Conservation (phyloP, 2,888 invertebrate genomes). For the Bimastos eiseni region DNA sequence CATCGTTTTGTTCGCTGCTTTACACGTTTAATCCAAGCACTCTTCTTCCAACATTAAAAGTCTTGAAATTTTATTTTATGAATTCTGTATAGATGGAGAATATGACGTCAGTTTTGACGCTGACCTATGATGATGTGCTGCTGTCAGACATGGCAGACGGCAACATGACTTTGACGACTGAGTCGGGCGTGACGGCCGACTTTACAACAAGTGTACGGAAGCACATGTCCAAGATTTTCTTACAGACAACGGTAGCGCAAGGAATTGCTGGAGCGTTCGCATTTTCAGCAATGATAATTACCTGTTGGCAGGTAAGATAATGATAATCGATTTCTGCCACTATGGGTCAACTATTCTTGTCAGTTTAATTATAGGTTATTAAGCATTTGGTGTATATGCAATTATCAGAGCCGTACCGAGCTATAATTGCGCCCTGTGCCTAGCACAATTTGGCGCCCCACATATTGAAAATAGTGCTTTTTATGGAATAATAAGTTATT, state of each 20-base stretch:
- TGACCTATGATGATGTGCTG: not conserved
- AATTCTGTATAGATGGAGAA: conserved; percentile 21
- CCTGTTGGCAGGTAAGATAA: conserved; percentile 37
- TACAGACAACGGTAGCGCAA: conserved; percentile 92
- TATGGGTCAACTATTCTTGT: not conserved
- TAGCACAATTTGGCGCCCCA: too few species aligned
- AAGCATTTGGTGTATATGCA: too few species aligned
- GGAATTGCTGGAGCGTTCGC: conserved; percentile 93
- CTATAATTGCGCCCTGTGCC: too few species aligned
- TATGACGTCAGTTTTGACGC: not conserved
- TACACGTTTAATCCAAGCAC: not conserved
- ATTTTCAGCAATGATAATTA: conserved; percentile 63
- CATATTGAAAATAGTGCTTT: too few species aligned
- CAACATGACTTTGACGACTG: not conserved
- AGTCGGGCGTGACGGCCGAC: not conserved
- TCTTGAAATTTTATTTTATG: not conserved
- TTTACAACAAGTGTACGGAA: not conserved
- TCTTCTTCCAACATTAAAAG: not conserved
- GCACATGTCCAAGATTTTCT: conserved; percentile 67
- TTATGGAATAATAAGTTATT: too few species aligned
- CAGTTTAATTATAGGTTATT: too few species aligned
- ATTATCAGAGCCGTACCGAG: too few species aligned
- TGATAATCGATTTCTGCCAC: not conserved
- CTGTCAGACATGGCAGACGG: not conserved
- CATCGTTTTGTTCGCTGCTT: not conserved